These are phyloP conservation scores for Gambusia holbrooki DNA, from an alignment of 2,113 vertebrate species.

Conservation along the genomic window DNA sequence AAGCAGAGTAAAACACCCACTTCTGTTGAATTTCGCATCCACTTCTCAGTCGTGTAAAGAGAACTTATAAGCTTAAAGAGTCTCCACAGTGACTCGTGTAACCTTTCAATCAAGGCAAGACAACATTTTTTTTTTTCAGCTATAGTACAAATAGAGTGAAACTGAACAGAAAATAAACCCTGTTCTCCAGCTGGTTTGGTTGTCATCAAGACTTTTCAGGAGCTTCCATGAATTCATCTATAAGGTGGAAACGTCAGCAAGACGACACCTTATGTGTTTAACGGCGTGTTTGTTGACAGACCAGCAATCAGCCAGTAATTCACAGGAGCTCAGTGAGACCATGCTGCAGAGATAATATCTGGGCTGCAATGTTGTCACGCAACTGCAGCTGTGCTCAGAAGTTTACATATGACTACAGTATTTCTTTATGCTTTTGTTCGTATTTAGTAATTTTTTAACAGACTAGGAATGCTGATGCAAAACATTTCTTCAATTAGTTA, in stretches of 20 bases:
- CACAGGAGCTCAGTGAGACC: conserved; percentile 19
- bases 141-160: not conserved
- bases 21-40: too few relatives aligned
- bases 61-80: too few relatives aligned
- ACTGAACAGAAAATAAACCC: not conserved
- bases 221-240: not conserved
- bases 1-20: too few relatives aligned
- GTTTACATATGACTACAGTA: not conserved
- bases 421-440: not conserved
- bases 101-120: too few relatives aligned
- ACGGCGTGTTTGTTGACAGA: conserved; percentile 35
- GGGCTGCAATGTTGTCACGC: conserved; percentile 26
- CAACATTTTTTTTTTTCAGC: too few relatives aligned
- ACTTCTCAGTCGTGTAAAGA: too few relatives aligned
- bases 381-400: not conserved
- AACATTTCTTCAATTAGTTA: not conserved
- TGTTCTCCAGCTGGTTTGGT: not conserved
- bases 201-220: conserved; percentile 6
- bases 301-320: conserved; percentile 58
- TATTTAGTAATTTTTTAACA: not conserved
- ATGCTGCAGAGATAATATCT: not conserved
- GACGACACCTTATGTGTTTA: not conserved
- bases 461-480: not conserved
- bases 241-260: not conserved
- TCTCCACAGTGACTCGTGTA: too few relatives aligned